A percentile compares a stretch with the other conserved stretches of the same genome.
Evolutionary conservation across 1,140 invertebrate genomes (phyloP).

Genomic region (Helicoverpa armigera): DNA sequence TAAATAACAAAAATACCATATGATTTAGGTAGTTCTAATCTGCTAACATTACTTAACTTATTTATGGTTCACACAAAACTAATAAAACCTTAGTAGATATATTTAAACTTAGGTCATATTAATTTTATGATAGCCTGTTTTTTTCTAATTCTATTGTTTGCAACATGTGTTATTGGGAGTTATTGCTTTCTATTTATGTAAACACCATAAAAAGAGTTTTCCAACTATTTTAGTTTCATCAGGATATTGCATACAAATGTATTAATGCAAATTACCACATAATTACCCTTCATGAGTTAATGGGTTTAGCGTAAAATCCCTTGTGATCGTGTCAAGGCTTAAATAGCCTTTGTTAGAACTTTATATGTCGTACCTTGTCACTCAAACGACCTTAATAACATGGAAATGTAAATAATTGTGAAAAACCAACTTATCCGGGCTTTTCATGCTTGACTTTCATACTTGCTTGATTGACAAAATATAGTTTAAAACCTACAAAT

Average conservation of each 20-base stretch:
- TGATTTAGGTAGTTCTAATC: too few relatives aligned
- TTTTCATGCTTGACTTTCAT: too few relatives aligned
- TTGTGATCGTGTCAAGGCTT: conserved; percentile 9
- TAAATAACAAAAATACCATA: too few relatives aligned
- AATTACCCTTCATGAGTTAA: conserved; percentile 1
- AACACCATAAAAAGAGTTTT: not conserved
- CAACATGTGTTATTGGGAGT: not conserved
- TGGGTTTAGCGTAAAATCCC: conserved; percentile 27
- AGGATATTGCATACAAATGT: not conserved
- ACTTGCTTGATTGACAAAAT: too few relatives aligned
- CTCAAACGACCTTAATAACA: not conserved
- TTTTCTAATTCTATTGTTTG: too few relatives aligned
- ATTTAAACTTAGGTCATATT: too few relatives aligned
- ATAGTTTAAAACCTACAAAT: too few relatives aligned
- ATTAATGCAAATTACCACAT: not conserved
- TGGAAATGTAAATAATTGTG: not conserved
- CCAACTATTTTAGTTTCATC: not conserved
- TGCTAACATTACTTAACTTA: too few relatives aligned
- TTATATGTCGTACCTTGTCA: not conserved
- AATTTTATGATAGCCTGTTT: too few relatives aligned
- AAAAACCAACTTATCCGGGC: too few relatives aligned
- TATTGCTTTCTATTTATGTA: not conserved
- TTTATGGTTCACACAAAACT: too few relatives aligned
- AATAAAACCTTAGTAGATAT: too few relatives aligned
- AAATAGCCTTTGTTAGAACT: not conserved